Evolutionary conservation across 2,797 vertebrate genomes (phyloP).

Genomic region (Lateolabrax maculatus): DNA sequence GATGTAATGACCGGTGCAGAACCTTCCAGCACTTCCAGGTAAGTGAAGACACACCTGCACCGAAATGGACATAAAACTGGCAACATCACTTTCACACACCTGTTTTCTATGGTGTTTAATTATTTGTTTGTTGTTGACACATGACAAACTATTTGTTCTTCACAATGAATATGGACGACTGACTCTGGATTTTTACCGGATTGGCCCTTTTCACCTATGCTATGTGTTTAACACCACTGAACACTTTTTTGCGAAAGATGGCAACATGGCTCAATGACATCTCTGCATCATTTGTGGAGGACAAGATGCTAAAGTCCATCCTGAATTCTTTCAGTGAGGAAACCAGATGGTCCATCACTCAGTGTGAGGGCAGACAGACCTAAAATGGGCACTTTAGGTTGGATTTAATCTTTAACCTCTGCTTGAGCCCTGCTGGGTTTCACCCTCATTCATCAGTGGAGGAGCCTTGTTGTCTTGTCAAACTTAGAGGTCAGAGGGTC

Average conservation of each 20-base stretch:
- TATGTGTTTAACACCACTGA: background rate
- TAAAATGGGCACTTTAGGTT: background rate
- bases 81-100: background rate
- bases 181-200: background rate
- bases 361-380: background rate
- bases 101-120: background rate
- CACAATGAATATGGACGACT: background rate
- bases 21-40: constrained; percentile 94
- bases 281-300: background rate
- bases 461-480: constrained; percentile 25
- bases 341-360: constrained; percentile 34
- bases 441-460: constrained; percentile 28
- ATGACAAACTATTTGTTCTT: background rate
- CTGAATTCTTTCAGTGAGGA: constrained; percentile 5
- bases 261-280: background rate
- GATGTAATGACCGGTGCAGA: constrained; percentile 84
- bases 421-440: constrained; percentile 2
- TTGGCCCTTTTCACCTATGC: background rate
- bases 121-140: background rate
- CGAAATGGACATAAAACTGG: background rate
- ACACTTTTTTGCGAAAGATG: background rate
- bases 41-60: constrained; percentile 45
- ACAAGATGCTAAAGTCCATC: background rate
- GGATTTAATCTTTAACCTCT: constrained; percentile 11
- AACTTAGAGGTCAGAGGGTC: background rate